These are phyloP conservation scores for Argya squamiceps DNA, from an alignment of 2,797 vertebrate species.

Conservation along the genomic window DNA sequence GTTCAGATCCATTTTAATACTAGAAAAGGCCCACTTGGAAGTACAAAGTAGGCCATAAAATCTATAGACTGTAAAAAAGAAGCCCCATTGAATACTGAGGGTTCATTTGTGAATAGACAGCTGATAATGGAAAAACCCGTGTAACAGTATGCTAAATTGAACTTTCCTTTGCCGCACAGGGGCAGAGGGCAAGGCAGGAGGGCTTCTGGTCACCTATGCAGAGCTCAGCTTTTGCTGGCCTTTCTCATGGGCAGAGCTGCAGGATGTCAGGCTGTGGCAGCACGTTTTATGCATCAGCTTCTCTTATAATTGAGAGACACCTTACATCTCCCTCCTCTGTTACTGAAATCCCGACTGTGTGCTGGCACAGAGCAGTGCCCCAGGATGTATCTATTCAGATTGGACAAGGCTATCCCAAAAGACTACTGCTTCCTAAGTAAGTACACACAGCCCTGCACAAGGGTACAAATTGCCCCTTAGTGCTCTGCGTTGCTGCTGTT, in stretches of 20 bases:
- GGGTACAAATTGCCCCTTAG: neutral
- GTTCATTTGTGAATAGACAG: neutral
- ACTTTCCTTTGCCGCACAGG: neutral
- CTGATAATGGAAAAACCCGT: neutral
- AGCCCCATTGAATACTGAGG: neutral
- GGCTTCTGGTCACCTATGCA: neutral
- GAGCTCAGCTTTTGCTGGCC: neutral
- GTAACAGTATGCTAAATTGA: neutral
- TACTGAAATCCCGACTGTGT: rapidly evolving
- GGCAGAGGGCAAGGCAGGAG: neutral
- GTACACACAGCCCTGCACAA: neutral
- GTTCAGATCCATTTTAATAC: neutral
- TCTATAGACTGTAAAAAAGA: neutral
- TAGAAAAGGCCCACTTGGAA: neutral
- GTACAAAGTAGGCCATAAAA: neutral
- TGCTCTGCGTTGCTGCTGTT: neutral
- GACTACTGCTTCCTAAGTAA: neutral
- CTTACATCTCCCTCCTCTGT: neutral
- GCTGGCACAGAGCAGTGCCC: rapidly evolving
- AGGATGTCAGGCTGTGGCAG: neutral
- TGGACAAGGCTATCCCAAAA: neutral
- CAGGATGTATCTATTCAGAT: neutral
- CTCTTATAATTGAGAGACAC: neutral
- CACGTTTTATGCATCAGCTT: neutral
- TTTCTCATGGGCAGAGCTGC: neutral